phyloP scores from a whole-genome alignment of 2,797 vertebrate genomes.

The Ambastaia sidthimunki region DNA sequence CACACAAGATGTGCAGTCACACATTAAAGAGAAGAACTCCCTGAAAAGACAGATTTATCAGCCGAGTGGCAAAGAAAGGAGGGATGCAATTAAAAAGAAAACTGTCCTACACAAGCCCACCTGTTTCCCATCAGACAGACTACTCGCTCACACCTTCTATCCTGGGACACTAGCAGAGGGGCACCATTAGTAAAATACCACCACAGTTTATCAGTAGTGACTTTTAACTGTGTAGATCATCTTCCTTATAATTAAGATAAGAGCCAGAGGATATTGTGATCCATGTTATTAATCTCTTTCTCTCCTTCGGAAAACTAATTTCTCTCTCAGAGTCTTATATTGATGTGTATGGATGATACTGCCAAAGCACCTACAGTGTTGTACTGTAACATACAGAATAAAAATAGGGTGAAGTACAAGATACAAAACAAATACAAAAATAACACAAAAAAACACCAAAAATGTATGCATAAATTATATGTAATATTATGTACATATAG shows the following conservation, averaged over 20 bases:
- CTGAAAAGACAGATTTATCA: slow-evolving; percentile 62
- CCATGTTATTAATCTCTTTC: slow-evolving; percentile 57
- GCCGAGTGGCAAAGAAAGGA: slow-evolving; percentile 27
- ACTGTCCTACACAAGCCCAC: slow-evolving; percentile 42
- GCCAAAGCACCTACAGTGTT: neutral
- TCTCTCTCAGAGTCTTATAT: neutral
- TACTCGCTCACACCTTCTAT: slow-evolving; percentile 48
- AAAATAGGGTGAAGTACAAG: neutral
- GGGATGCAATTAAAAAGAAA: slow-evolving; percentile 50
- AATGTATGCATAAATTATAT: neutral
- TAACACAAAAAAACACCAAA: neutral
- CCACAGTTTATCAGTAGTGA: slow-evolving; percentile 59
- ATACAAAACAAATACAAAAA: too few species aligned
- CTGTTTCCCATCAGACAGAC: slow-evolving; percentile 56
- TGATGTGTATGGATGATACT: neutral
- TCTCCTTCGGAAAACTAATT: neutral
- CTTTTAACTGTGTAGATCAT: slow-evolving; percentile 63
- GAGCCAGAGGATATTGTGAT: slow-evolving; percentile 62
- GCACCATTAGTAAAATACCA: slow-evolving; percentile 59
- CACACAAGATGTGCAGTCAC: slow-evolving; percentile 9
- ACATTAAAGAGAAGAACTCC: slow-evolving; percentile 27
- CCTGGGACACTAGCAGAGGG: slow-evolving; percentile 39
- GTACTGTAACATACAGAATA: neutral
- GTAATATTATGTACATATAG: neutral
- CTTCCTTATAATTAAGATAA: slow-evolving; percentile 73